These are phyloP conservation scores for Anguilla japonica DNA, from an alignment of 2,113 vertebrate genomes.

Conservation along the genomic window DNA sequence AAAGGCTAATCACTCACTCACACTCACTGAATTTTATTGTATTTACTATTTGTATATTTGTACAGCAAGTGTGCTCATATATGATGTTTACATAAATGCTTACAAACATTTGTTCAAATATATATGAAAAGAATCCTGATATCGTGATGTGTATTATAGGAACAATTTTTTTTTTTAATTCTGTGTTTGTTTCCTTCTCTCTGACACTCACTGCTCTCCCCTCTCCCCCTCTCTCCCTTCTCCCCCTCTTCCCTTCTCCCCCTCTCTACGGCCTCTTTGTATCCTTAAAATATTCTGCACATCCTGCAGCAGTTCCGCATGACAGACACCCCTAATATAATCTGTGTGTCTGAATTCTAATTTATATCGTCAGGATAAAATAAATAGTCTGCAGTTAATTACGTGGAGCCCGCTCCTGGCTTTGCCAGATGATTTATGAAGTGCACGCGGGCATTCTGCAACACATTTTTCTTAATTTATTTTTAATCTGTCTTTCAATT, in stretches of 20 bases:
- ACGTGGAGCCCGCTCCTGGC: constrained; percentile 83
- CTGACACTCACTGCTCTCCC: constrained; percentile 12
- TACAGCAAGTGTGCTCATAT: not conserved
- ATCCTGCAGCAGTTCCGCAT: constrained; percentile 83
- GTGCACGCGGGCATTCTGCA: constrained; percentile 82
- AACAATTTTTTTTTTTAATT: not conserved
- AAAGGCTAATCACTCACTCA: not conserved
- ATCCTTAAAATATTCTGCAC: constrained; percentile 90
- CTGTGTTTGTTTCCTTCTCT: not conserved
- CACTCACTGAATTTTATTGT: not conserved
- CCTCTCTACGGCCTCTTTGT: constrained; percentile 58
- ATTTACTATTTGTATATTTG: constrained; percentile 2
- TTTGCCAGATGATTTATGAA: constrained; percentile 96
- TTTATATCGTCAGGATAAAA: constrained; percentile 97
- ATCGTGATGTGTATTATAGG: not conserved
- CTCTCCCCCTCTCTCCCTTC: constrained; percentile 7
- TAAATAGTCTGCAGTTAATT: constrained; percentile 99
- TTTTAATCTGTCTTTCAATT: constrained; percentile 99
- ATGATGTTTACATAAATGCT: constrained; percentile 10
- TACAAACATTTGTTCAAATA: not conserved
- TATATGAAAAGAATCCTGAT: not conserved
- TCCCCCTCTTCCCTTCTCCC: constrained; percentile 49
- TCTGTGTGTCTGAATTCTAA: constrained; percentile 97
- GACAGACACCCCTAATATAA: constrained; percentile 95
- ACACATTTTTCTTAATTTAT: constrained; percentile 99